Conservation (phyloP, 2,888 invertebrate species). For the Perithous albicinctus region DNA sequence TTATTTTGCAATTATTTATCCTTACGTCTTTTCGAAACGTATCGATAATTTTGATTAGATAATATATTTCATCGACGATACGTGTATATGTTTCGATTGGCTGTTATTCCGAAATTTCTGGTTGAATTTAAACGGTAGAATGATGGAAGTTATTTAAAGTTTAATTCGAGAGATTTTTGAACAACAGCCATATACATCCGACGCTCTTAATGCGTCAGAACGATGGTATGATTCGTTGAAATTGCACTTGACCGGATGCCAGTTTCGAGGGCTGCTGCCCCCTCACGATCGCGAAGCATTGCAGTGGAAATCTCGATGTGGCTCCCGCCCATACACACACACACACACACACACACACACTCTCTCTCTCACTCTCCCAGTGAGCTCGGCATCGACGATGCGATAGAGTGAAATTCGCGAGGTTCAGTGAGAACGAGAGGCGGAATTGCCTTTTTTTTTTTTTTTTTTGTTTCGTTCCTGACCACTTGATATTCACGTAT, state of each 20-base stretch:
- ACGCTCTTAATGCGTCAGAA: conserved; percentile 51
- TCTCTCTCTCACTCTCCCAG: no score
- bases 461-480: conserved; percentile 16
- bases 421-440: conserved; percentile 39
- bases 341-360: conserved; percentile 31
- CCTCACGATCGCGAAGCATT: conserved; percentile 39
- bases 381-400: conserved; percentile 38
- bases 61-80: neutral
- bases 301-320: conserved; percentile 58
- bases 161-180: conserved; percentile 29
- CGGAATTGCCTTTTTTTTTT: conserved; percentile 38
- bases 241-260: conserved; percentile 66
- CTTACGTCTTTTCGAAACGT: neutral
- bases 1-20: neutral
- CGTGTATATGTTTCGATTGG: neutral
- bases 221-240: conserved; percentile 29
- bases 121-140: neutral
- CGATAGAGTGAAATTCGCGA: conserved; percentile 58
- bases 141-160: conserved; percentile 34
- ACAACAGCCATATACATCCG: neutral
- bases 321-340: conserved; percentile 20
- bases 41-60: conserved; percentile 11
- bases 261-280: conserved; percentile 50
- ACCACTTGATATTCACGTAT: conserved; percentile 39
- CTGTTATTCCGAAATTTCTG: neutral